Evolutionary conservation across 1,140 invertebrate species (phyloP), one percentile per base, ranked within the genome.

Genomic region (Ylistrum balloti): DNA sequence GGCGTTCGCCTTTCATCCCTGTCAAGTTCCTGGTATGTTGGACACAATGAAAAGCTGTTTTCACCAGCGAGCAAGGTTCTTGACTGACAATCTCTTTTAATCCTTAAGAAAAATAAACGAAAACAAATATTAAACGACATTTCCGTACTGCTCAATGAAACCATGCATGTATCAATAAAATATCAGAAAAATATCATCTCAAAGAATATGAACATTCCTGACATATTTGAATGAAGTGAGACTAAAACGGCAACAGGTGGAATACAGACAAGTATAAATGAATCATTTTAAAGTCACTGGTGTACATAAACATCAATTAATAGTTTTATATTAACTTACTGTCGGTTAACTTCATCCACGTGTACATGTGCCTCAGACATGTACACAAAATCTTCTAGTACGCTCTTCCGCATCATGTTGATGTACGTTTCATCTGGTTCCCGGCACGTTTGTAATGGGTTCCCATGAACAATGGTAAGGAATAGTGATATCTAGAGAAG

Each of bases 351-450:
- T n/a, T 74, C 56, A 74, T 74, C 56, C 5, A 28, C 28, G 1
- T 74, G 56, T 28, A 74, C 56, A n/a, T 74, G 56, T 28, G 56
- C 56, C 56, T 74, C 56, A 74, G 56, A 74, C 56, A 74, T 74
- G 56, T 74, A 74, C n/a, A 28, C n/a, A 74, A 74, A 74, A n/a
- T 74, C 56, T n/a, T 74, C 56, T 11, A 74, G 17, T 17, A 74
- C 22, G 13, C 56, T 74, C 56, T n/a, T 74, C 22, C 56, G 56
- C 56, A 74, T 74, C n/a, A 9, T n/a, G 56, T 28, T 74, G 22
- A 74, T 5, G n/a, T 74, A 74, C 1, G 22, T 11, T 0, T 28
- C 56, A 28, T 74, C 56, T 7, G 56, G 56, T n/a, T 74, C 56
- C 0, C 22, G 56, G 11, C 56, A 74, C 2, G 56, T 28, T 17